Evolutionary conservation across 2,797 vertebrate species (phyloP).

Genomic region (Tympanoctomys barrerae): DNA sequence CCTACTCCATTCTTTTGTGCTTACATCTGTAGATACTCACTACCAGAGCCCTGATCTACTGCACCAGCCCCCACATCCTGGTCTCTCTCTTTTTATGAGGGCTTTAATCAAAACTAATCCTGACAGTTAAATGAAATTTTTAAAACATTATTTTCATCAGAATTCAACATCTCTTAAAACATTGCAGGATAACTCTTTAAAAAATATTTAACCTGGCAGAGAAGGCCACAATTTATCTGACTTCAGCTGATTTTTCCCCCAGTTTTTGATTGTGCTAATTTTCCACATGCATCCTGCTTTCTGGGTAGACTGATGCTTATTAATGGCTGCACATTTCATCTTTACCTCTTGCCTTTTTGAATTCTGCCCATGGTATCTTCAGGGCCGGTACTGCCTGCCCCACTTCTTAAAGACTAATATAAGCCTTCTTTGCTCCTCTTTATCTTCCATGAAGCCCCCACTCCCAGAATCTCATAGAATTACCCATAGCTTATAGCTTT

Average conservation of each 20-base stretch:
- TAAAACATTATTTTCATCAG: not conserved
- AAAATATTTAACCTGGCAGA: not conserved
- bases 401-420: not conserved
- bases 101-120: not conserved
- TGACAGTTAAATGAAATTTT: constrained; percentile 8
- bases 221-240: not conserved
- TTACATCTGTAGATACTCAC: not conserved
- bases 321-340: not conserved
- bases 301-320: not conserved
- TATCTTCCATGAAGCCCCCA: not conserved
- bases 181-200: not conserved
- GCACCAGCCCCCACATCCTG: no score
- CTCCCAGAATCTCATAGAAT: not conserved
- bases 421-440: not conserved
- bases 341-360: not conserved
- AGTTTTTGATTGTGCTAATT: not conserved
- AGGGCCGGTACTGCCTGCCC: not conserved
- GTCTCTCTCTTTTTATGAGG: not conserved
- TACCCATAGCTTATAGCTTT: not conserved
- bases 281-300: not conserved
- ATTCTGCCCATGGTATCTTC: not conserved
- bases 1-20: not conserved
- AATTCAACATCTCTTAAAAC: constrained; percentile 6
- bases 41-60: not conserved
- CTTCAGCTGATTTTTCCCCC: not conserved